Base-by-base conservation (phyloP, 2,888 invertebrate species). In the Timema cristinae region DNA sequence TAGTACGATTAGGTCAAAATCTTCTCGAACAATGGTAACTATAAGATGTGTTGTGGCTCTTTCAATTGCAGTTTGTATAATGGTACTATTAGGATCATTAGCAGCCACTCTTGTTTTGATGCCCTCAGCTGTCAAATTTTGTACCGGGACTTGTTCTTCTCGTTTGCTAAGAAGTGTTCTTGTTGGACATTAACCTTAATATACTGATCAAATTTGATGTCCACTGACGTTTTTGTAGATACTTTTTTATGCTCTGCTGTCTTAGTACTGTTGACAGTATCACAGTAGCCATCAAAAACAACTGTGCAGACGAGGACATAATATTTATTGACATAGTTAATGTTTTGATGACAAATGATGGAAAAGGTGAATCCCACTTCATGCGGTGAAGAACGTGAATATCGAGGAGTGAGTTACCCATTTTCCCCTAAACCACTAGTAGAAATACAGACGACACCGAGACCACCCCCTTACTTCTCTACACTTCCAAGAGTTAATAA, bases 201-300 rank as follows among this genome's bases (percentile, higher is more conserved):
- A n/a, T n/a, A n/a, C n/a, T n/a, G 52, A 52, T 10, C 11, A 52
- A 52, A 52, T 9, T 52, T 52, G 9, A 52, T 52, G 11, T 52
- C 52, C 52, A 52, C 52, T 10, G 52, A 52, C 11, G 52, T 52
- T 52, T 52, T 52, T n/a, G 52, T 52, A 9, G 9, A 9, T 10
- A 52, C 11, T 52, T 11, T 9, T 52, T 11, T 52, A 10, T 52
- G 11, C 11, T 52, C 52, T 52, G 52, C 52, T 11, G 52, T 10
- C 52, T 52, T 52, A 52, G 52, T 52, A 52, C 52, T 52, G 52
- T 52, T 52, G 52, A 52, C 11, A 10, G 52, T 52, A 52, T 52
- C 52, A 52, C 11, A 10, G 52, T 52, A 52, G 52, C 52, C 52
- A 52, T 52, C 52, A 52, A 52, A 52, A 10, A 52, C 52, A 11